These are phyloP conservation scores for Dendronephthya gigantea DNA, from an alignment of 64 coral and sea anemone genomes.

Conservation along the genomic window DNA sequence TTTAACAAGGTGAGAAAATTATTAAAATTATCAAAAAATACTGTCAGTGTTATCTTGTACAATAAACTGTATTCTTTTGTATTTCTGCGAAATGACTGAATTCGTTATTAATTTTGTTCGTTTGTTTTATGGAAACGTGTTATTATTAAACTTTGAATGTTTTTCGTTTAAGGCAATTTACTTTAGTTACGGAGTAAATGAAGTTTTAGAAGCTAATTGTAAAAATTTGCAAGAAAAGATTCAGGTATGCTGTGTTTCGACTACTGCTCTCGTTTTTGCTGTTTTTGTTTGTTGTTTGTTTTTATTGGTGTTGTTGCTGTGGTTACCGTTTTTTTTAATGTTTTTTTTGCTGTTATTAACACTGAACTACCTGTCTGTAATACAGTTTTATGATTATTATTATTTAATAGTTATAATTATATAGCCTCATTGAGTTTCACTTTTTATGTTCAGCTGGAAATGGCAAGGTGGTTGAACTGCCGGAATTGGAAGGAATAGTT, in stretches of 20 bases:
- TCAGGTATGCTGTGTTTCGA: conserved; percentile 34
- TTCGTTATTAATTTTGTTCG: too few relatives aligned
- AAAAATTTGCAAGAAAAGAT: conserved; percentile 84
- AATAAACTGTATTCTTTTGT: too few relatives aligned
- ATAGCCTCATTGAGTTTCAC: background rate
- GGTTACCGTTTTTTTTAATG: background rate
- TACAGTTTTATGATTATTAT: too few relatives aligned
- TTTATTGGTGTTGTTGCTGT: too few relatives aligned
- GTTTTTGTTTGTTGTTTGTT: too few relatives aligned
- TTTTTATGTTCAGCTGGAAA: conserved; percentile 65
- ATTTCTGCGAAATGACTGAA: too few relatives aligned
- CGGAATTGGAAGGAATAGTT: conserved; percentile 88
- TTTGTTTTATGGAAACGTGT: too few relatives aligned
- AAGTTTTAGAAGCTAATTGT: conserved; percentile 82
- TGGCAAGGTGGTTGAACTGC: conserved; percentile 61
- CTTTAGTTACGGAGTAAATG: conserved; percentile 84
- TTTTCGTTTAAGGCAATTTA: conserved; percentile 67
- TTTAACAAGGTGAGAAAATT: conserved; percentile 85
- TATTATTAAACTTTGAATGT: background rate
- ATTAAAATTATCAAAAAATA: too few relatives aligned
- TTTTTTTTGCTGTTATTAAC: background rate
- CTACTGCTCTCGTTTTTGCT: background rate
- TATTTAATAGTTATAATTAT: too few relatives aligned
- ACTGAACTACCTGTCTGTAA: too few relatives aligned
- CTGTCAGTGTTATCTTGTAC: too few relatives aligned